Evolutionary conservation across 2,888 invertebrate species (phyloP).

Genomic region (Thalpophila matura): DNA sequence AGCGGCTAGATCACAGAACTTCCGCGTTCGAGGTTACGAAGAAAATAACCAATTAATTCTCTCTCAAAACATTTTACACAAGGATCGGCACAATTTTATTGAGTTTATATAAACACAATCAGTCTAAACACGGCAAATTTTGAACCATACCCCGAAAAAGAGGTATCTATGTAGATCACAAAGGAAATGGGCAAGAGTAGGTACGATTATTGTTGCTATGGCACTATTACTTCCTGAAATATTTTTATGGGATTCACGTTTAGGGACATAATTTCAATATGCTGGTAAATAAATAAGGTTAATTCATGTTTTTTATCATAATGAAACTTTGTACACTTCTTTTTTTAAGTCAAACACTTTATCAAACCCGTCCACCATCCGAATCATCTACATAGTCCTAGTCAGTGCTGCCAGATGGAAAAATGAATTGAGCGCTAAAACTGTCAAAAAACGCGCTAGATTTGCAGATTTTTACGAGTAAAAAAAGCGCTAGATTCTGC

Average conservation of each 20-base stretch:
- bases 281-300: constrained; percentile 6
- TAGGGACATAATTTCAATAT: constrained; percentile 22
- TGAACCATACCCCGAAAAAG: constrained; percentile 66
- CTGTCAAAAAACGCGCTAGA: no score
- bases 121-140: constrained; percentile 55
- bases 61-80: constrained; percentile 40
- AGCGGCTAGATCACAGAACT: constrained; percentile 71
- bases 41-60: constrained; percentile 54
- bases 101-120: constrained; percentile 35
- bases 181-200: constrained; percentile 85
- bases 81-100: constrained; percentile 26
- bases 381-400: constrained; percentile 13
- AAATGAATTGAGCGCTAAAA: no score
- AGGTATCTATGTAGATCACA: constrained; percentile 85
- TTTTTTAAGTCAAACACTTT: constrained; percentile 45
- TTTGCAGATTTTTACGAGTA: no score
- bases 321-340: constrained; percentile 42
- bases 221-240: constrained; percentile 68
- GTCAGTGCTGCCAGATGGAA: no score
- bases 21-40: constrained; percentile 78
- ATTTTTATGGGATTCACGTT: neutral
- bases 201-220: constrained; percentile 78
- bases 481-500: no score
- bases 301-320: constrained; percentile 32
- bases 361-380: constrained; percentile 56